phyloP scores from a whole-genome alignment of 1,140 invertebrate genomes.

The Himalopsyche phryganea region DNA sequence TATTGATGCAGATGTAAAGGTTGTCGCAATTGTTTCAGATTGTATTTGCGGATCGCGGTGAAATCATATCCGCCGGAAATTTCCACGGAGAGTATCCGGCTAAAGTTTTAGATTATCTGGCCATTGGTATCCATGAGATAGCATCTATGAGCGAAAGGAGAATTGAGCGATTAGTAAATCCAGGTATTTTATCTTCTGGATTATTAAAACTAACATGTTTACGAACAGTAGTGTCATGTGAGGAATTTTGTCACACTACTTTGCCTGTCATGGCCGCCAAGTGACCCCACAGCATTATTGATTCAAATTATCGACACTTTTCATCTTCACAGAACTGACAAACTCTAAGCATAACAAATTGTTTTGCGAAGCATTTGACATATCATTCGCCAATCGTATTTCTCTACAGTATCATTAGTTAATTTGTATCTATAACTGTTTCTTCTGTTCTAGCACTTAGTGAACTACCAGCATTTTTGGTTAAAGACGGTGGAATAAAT shows the following conservation, averaged over 20 bases:
- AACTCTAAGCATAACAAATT: too few species aligned
- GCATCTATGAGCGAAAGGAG: slow-evolving; percentile 71
- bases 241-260: too few species aligned
- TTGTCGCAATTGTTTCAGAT: slow-evolving; percentile 52
- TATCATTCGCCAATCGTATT: too few species aligned
- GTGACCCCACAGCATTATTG: too few species aligned
- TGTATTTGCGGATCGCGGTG: slow-evolving; percentile 65
- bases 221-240: too few species aligned
- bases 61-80: slow-evolving; percentile 72
- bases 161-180: slow-evolving; percentile 69
- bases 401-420: too few species aligned
- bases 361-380: too few species aligned
- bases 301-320: too few species aligned
- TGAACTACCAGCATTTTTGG: slow-evolving; percentile 68
- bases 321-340: too few species aligned
- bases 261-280: too few species aligned
- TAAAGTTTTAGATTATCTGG: slow-evolving; percentile 70
- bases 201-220: background rate
- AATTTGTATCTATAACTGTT: too few species aligned
- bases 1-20: too few species aligned
- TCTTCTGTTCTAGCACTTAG: slow-evolving; percentile 55
- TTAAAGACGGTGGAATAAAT: slow-evolving; percentile 68
- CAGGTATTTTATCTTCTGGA: slow-evolving; percentile 45
- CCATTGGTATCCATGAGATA: slow-evolving; percentile 71
- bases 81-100: slow-evolving; percentile 74